Evolutionary conservation across 1,140 invertebrate genomes (phyloP), one percentile per base, ranked within the genome.

Genomic region (Drosophila malerkotliana): DNA sequence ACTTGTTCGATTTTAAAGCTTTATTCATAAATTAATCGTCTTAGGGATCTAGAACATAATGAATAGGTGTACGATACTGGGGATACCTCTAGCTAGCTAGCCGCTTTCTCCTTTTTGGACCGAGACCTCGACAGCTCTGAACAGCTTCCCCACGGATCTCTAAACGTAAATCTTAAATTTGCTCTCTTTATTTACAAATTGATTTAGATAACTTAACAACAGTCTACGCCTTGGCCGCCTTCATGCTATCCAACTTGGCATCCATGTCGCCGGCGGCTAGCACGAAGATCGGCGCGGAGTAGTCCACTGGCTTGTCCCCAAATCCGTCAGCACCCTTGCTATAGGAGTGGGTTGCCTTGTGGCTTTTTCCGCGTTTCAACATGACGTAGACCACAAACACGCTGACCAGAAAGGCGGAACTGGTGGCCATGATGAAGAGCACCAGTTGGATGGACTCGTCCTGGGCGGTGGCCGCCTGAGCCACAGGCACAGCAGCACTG

Each of bases 371-470:
- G 0, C 90, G 66, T 15, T 92, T 92, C 1, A 92, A 59, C 91
- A 92, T 92, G 2, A 92, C 75, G 39, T 91, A 92, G 15, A 92
- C 89, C 1, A 92, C 80, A 51, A 91, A 90, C 6, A 92, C 75
- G 61, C 91, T 92, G 64, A 92, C 87, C 34, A 92, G 69, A 34
- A 92, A 91, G 9, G 91, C 91, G 4, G 91, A 91, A 30, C 91
- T 82, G 34, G 90, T 92, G 60, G 90, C 91, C 72, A 91, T 77
- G 9, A 92, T 90, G 32, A 92, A 92, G 28, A 92, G 76, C 32
- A 90, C 88, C 72, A 91, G 52, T 24, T 92, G 91, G 1, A 92
- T 84, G 28, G 85, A 91, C 15, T 89, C 80, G 26, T 87, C 87
- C 18, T 75, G 73, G 3, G 89, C 68, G 1, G 84, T 79, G 34